Evolutionary conservation across 2,797 vertebrate species (phyloP).

Genomic region (Sebastes oblongus): DNA sequence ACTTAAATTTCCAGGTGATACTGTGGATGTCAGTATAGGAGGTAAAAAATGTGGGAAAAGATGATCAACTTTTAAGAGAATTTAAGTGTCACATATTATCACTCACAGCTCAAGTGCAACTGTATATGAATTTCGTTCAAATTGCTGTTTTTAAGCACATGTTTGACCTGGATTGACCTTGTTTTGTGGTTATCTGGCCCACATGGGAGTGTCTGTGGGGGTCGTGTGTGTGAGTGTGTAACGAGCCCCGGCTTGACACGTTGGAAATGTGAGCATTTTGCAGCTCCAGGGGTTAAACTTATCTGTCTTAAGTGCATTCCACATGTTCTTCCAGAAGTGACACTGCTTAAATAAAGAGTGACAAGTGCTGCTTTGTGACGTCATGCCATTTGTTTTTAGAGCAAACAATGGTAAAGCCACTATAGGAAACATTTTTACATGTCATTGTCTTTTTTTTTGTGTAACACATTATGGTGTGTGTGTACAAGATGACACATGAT

Average conservation of each 20-base stretch:
- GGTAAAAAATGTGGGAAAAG: not conserved
- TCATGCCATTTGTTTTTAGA: not conserved
- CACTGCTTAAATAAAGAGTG: not conserved
- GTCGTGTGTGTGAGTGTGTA: not conserved
- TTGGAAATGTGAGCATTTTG: constrained; percentile 35
- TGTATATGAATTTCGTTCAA: not conserved
- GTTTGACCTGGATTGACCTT: not conserved
- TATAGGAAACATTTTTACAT: not conserved
- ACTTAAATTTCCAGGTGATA: not conserved
- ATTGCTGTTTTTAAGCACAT: not conserved
- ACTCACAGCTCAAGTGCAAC: not conserved
- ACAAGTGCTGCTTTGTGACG: not conserved
- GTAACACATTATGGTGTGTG: too few relatives aligned
- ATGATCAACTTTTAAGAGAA: not conserved
- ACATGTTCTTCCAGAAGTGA: not conserved
- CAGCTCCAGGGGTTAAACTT: not conserved
- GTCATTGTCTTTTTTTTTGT: not conserved
- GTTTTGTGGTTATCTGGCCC: not conserved
- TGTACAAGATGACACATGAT: not conserved
- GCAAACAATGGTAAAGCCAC: not conserved
- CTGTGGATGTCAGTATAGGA: not conserved
- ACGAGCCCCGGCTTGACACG: constrained; percentile 45
- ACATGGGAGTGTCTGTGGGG: constrained; percentile 25
- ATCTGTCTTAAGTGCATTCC: constrained; percentile 14
- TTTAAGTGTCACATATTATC: not conserved